Conservation (phyloP, 2,113 vertebrate species). For the Crotalus horridus region DNA sequence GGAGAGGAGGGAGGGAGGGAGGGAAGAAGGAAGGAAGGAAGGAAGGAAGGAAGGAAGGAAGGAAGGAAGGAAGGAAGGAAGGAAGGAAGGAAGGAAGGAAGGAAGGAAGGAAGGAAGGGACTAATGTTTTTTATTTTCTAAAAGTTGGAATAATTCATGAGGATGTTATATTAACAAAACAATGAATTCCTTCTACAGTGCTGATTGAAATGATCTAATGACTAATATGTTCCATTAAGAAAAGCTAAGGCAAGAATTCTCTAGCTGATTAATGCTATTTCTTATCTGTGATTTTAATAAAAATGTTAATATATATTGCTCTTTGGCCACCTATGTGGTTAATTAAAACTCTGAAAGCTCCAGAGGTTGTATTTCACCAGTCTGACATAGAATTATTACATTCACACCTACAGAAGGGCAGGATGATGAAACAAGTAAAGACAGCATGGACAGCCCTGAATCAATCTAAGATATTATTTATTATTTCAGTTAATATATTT, state of each 20-base stretch:
- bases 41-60: conserved; percentile 16
- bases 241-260: conserved; percentile 65
- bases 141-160: conserved; percentile 68
- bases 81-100: neutral
- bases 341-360: conserved; percentile 65
- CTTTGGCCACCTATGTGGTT: conserved; percentile 56
- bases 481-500: neutral
- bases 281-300: conserved; percentile 68
- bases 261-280: conserved; percentile 62
- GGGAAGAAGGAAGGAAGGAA: conserved; percentile 13
- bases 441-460: neutral
- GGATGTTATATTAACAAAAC: conserved; percentile 58
- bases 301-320: conserved; percentile 62
- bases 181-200: conserved; percentile 48
- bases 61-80: conserved; percentile 18
- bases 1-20: conserved; percentile 34
- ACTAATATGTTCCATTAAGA: conserved; percentile 70
- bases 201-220: conserved; percentile 67
- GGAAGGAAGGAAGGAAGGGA: conserved; percentile 16
- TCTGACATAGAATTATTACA: conserved; percentile 40
- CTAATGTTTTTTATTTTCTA: conserved; percentile 64
- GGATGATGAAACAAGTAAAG: neutral
- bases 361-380: conserved; percentile 32
- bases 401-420: neutral
- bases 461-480: neutral